Base-by-base conservation (phyloP, 2,797 vertebrate species). In the Danio aesculapii region DNA sequence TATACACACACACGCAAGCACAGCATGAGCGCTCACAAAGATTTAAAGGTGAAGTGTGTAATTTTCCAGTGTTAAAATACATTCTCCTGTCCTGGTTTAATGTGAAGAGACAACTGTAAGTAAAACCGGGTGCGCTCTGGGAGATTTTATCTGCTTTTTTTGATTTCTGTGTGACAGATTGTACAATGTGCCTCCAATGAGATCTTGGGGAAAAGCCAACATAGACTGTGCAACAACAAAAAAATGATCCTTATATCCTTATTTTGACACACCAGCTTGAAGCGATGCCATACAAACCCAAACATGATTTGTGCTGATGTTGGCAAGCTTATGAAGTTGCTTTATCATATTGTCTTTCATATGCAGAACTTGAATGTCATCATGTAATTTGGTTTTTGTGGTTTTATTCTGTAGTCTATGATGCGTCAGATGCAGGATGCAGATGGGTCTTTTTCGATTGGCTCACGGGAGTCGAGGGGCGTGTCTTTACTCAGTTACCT, bases 401-500 rank as follows among this genome's bases (percentile, higher is more conserved):
- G 78, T 16, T 76, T 49, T 63, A 16, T 77, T 46, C 41, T 52
- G 12, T 83, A 94, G 96, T 95, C 96, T 49, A 91, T 95, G 88
- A 88, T 96, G 73, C 94, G 90, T 39, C 94, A 95, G 83, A 87
- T 94, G 9, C 91, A 90, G 46, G 94, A 92, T 62, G 86, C 85
- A 1, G 92, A 91, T 1, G 86, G 88, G 41, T 90, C 92, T 7
- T 88, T 95, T 57, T 87, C 91, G 9, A 87, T 92, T 17, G 82
- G 88, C 30, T 66, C 77, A 3, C 86, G 90, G 76, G 69, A 93
- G 81, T 89, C 92, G 49, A 94, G 92, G 77, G 93, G 94, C 11
- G 92, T 95, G 82, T 96, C 94, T 70, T 91, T 97, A 75, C 87
- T 95, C 84, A 96, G 94, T 90, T 98, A 95, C 90, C 86, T 97